Base-by-base conservation (phyloP, 2,797 vertebrate species). In the Spizella passerina region DNA sequence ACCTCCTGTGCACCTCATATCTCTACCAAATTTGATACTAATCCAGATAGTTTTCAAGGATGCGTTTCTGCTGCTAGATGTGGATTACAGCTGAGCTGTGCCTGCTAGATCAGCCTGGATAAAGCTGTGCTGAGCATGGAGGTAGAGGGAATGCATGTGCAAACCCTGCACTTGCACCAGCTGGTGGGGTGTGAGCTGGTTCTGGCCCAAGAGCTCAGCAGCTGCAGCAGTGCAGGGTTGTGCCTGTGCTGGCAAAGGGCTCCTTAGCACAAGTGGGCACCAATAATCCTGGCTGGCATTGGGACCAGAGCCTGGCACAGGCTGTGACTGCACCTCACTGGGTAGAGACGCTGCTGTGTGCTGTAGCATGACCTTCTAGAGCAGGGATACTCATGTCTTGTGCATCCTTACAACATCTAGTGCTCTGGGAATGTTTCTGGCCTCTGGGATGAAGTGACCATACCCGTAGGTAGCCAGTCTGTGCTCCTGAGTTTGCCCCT, bases 331-430 rank as follows among this genome's bases (percentile, higher is more conserved):
- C 19, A 5, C 56, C n/a, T 47, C 11, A 16, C 9, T 34, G 22
- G 27, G 14, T 34, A 16, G 63, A 14, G 24, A 6, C 0, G 0
- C 27, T 1, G 4, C 29, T 19, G 0, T 17, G 8, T 46, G 6
- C 26, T 36, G 0, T 2, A 47, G 27, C 15, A 3, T 14, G 29
- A 43, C n/a, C 34, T 59, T 47, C 24, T 39, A 12, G 72, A n/a
- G 30, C 41, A 65, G 38, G 38, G n/a, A 23, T 75, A 53, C 52
- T 64, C 32, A 1, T 1, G 2, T 30, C 14, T 47, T 47, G 6
- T 49, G 10, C 4, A 1, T 63, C 47, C 59, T 65, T 38, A 34
- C 14, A 12, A 26, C 17, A 22, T 29, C 65, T 75, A 7, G n/a
- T n/a, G 13, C 27, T 27, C 21, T 52, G 26, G 50, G 36, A 39